Conservation (phyloP, 2,888 invertebrate genomes). For the Ophion ventricosus region DNA sequence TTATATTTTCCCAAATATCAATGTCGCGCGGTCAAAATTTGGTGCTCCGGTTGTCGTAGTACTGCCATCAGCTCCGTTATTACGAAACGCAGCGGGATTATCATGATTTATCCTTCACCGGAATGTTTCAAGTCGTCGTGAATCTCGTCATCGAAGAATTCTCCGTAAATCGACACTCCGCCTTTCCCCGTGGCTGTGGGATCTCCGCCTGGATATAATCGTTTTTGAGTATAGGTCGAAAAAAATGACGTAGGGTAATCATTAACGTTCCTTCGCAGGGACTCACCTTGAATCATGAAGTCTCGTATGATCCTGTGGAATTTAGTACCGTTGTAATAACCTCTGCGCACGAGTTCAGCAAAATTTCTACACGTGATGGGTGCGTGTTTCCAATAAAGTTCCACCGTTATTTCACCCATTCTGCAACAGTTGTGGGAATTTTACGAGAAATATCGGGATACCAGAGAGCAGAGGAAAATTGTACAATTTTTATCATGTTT, state of each 20-base stretch:
- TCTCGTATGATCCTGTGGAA: slow-evolving; percentile 98
- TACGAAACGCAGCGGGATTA: neutral
- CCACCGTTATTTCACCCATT: slow-evolving; percentile 96
- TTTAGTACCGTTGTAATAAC: slow-evolving; percentile 97
- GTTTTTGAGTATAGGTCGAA: neutral
- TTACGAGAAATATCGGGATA: neutral
- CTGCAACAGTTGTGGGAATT: slow-evolving; percentile 84
- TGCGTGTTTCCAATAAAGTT: slow-evolving; percentile 99
- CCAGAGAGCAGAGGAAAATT: neutral
- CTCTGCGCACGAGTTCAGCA: slow-evolving; percentile 95
- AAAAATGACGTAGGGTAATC: neutral
- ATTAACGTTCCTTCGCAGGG: slow-evolving; percentile 15
- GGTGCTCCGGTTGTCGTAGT: no score
- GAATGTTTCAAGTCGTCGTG: slow-evolving; percentile 97
- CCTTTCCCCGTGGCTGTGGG: slow-evolving; percentile 98
- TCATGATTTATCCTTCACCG: slow-evolving; percentile 83
- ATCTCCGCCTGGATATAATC: slow-evolving; percentile 89
- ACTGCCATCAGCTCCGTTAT: no score
- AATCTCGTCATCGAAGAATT: slow-evolving; percentile 97
- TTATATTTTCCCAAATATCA: no score
- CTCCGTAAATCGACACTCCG: slow-evolving; percentile 98
- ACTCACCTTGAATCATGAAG: slow-evolving; percentile 93
- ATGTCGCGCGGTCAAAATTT: no score
- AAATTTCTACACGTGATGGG: slow-evolving; percentile 99
- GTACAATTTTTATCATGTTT: neutral